Base-by-base conservation (phyloP, 2,113 vertebrate species). In the Campylorhamphus procurvoides region DNA sequence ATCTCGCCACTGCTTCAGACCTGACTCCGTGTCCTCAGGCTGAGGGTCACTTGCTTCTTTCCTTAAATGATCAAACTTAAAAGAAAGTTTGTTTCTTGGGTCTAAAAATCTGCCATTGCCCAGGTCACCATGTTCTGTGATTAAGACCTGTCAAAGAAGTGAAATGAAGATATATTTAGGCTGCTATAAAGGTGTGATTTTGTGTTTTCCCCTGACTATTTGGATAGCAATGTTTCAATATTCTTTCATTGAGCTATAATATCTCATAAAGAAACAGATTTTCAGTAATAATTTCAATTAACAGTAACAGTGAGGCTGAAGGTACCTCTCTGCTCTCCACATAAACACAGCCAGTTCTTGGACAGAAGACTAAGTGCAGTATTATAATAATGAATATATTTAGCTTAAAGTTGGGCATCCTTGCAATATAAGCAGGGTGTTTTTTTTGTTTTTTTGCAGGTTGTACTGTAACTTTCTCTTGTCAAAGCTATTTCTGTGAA, bases 31-130 rank as follows among this genome's bases (percentile, higher is more conserved):
- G 67, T 99, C 98, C n/a, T 99, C 98, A 13, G 98, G 96, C 84
- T 98, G 98, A 7, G 98, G 97, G 67, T 99, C 99, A 22, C 98
- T 99, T 44, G 98, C 98, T 97, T 99, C 99, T 98, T 99, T 99
- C 94, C 98, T 98, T 97, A 99, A 98, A 84, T 99, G 99, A 97
- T 99, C 99, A 93, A 99, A 99, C 96, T 99, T 99, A 96, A 99
- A 99, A 42, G 99, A 99, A 95, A 99, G 97, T 93, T 98, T 99
- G 98, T 99, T 99, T 92, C 98, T 98, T 69, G 99, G 99, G 97
- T 99, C 99, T 95, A 99, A 98, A 97, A 98, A 99, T 93, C 99
- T 98, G 60, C 99, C 98, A 20, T 99, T 99, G 83, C 99, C 99
- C 85, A 99, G 97, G 90, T 99, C 99, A 53, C 99, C 99, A 6